Evolutionary conservation across 2,888 invertebrate genomes (phyloP).

Genomic region (Aphidius colemani): DNA sequence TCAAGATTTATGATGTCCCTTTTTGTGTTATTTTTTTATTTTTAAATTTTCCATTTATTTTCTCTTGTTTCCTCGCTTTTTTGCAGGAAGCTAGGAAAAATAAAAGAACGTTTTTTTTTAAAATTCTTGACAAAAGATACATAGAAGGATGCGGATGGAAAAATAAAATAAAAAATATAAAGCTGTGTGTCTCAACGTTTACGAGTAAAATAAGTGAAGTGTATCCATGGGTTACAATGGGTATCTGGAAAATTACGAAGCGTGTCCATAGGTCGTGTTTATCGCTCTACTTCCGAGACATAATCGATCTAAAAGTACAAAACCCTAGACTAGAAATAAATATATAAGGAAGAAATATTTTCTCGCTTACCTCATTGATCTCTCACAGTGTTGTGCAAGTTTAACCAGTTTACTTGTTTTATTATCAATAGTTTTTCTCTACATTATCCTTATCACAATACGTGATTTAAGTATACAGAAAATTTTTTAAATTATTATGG

Average conservation of each 20-base stretch:
- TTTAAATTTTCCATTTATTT: background rate
- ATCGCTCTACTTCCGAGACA: conserved; percentile 44
- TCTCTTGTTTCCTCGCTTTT: background rate
- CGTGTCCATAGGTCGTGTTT: conserved; percentile 43
- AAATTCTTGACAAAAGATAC: conserved; percentile 20
- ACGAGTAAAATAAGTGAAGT: conserved; percentile 21
- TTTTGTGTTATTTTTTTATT: conserved; percentile 20
- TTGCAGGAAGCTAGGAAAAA: background rate
- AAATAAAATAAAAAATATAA: conserved; percentile 18
- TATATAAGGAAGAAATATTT: background rate
- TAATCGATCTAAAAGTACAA: conserved; percentile 40
- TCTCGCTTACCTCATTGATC: background rate
- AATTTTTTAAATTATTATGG: background rate
- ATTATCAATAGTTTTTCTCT: background rate
- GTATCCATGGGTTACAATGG: background rate
- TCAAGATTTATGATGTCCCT: conserved; percentile 26
- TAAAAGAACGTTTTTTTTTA: background rate
- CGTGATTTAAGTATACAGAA: conserved; percentile 2
- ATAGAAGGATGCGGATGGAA: conserved; percentile 1
- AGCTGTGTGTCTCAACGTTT: conserved; percentile 21
- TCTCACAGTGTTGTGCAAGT: background rate
- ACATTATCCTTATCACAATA: background rate
- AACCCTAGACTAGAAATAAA: conserved; percentile 15
- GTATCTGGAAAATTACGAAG: conserved; percentile 39
- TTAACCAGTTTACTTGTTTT: background rate